A percentile compares a stretch with the other conserved stretches of the same genome.
phyloP scores from a whole-genome alignment of 2,797 vertebrate species.

The Moxostoma hubbsi region DNA sequence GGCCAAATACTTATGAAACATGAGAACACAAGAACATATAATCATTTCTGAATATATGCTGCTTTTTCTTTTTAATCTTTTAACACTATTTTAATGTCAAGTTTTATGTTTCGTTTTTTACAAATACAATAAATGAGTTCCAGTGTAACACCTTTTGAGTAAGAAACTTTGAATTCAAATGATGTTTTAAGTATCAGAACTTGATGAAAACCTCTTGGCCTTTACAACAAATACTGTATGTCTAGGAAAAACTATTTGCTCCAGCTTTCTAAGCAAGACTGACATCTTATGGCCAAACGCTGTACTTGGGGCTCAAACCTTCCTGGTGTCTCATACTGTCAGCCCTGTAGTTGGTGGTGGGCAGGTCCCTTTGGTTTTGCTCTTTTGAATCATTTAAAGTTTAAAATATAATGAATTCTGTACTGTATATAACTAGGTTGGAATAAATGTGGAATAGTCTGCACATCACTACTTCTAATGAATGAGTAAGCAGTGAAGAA shows the following conservation, averaged over 20 bases:
- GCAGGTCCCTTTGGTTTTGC: not conserved
- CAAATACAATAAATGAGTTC: slow-evolving; percentile 14
- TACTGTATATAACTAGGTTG: not conserved
- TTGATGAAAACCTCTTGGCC: not conserved
- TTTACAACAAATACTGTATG: not conserved
- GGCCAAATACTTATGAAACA: not conserved
- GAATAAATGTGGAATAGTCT: not conserved
- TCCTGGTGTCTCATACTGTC: not conserved
- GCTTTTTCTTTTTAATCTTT: not conserved
- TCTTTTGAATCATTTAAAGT: not conserved
- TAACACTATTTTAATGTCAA: not conserved
- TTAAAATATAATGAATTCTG: not conserved
- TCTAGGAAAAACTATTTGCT: not conserved
- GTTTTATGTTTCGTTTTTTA: not conserved
- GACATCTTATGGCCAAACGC: slow-evolving; percentile 61
- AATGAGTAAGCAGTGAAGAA: slow-evolving; percentile 9
- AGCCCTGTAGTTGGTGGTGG: not conserved
- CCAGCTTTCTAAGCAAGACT: slow-evolving; percentile 48
- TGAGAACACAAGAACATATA: not conserved
- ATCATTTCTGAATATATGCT: not conserved
- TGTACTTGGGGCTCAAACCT: slow-evolving; percentile 5
- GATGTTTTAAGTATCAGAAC: not conserved
- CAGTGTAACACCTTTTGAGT: not conserved
- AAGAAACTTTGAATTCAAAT: not conserved
- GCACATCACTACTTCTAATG: not conserved